Base-by-base conservation (phyloP, 2,888 invertebrate genomes). In the Trissolcus japonicus region DNA sequence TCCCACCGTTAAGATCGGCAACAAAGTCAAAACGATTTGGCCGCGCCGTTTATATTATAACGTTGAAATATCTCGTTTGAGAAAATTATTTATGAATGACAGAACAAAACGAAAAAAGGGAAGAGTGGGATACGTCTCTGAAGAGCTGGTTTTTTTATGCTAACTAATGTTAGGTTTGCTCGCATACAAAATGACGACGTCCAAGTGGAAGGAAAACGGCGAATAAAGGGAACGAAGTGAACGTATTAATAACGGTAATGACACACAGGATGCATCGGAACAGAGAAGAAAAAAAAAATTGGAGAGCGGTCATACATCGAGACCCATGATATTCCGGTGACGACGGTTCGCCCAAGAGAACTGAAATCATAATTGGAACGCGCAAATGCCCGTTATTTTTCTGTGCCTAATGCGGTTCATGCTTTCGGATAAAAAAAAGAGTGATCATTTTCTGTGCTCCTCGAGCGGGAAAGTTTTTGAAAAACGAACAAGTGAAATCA, bases 211-310 rank as follows among this genome's bases (percentile, higher is more conserved):
- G 55, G 43, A 53, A 46, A 55, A 50, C 29, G 17, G 19, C 41
- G 40, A 59, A 53, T 40, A 53, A 40, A 66, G 41, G 25, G 59
- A 60, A 68, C 16, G 13, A 54, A 54, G 6, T 46, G 43, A 60
- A 16, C 46, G 21, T 25, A 68, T 60, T 61, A 55, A 69, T 74
- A 66, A 74, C 73, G 73, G 73, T 74, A 67, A 67, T 67, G 73
- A 67, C 61, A 61, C 72, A 48, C 66, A 66, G 65, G 73, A 74
- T 74, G 73, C 66, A 55, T 60, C 56, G 46, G 35, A 35, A 60
- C 46, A 19, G 48, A 50, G 21, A 41, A 56, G 43, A 54, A 54
- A 17, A 66, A 51, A 51, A 66, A 62, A 62, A 41, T n/a, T 53
- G 16, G 29, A 57, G 25, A 46, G 56, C 35, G 56, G 50, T 50